These are phyloP conservation scores for Grus americana DNA, from an alignment of 2,113 vertebrate species.

Conservation along the genomic window DNA sequence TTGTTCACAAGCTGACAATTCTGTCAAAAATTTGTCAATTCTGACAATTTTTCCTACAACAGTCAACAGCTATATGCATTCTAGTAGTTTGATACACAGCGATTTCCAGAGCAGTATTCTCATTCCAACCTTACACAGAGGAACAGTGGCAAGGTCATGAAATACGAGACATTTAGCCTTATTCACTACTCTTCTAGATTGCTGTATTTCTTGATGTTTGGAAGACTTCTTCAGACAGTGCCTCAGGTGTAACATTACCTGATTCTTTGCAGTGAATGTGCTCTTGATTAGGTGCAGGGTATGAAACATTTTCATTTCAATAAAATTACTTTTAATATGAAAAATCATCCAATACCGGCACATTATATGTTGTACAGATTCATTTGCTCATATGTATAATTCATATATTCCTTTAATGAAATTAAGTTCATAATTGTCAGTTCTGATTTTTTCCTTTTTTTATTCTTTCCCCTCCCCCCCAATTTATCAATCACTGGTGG, in stretches of 20 bases:
- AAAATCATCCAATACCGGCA: neutral
- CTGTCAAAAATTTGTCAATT: neutral
- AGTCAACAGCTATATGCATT: neutral
- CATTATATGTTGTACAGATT: neutral
- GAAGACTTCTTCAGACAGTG: neutral
- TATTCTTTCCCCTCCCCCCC: fast-evolving
- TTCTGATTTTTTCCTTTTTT: neutral
- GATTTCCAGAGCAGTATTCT: neutral
- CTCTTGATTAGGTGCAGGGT: neutral
- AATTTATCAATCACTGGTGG: neutral
- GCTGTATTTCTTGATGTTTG: neutral
- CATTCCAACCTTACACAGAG: neutral
- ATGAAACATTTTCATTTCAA: neutral
- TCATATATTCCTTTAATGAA: neutral
- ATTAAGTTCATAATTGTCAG: neutral
- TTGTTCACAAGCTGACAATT: neutral
- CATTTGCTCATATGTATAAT: neutral
- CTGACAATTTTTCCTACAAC: neutral
- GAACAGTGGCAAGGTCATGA: neutral
- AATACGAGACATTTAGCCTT: neutral
- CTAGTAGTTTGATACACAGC: neutral
- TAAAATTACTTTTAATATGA: neutral
- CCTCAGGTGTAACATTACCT: neutral
- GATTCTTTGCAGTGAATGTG: neutral
- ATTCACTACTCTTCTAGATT: neutral